Evolutionary conservation across 2,888 invertebrate genomes (phyloP), one percentile per base, ranked within the genome.

Genomic region (Gymnocheta viridis): DNA sequence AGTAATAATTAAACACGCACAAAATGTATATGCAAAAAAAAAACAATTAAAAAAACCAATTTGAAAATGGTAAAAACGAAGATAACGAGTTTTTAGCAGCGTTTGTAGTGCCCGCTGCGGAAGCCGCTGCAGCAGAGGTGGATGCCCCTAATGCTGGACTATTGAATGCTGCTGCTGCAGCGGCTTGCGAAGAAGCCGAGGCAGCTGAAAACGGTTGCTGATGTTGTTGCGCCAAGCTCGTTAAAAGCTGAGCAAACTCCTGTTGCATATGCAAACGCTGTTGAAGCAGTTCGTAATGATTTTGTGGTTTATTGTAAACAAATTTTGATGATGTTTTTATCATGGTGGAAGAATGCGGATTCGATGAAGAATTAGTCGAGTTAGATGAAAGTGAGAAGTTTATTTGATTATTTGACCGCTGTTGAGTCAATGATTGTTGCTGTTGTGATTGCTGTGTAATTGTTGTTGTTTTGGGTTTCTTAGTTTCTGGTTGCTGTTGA

Each of bases 301-400:
- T 90, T 76, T 90, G 90, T 22, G 90, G 90, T 83, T 90, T 90
- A 62, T 90, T 90, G 82, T 90, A 90, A 27, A 90, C 89, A 80
- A 90, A 90, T 82, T 90, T 90, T 24, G 89, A 89, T 2, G 90
- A 88, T 47, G 90, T 90, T 82, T 89, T 90, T 32, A 90, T 85
- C 62, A 90, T 70, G 17, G 85, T 78, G 54, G 73, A 64, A 54
- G 70, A 49, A 67, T 82, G 64, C 17, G 64, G 24, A 69, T 82
- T 58, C 56, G 70, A 60, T 35, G 74, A 60, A 24, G 72, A 44
- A 69, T 81, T 62, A 60, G 82, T 69, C 0, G 67, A n/a, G 22
- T 44, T 74, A 2, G 83, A 77, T 32, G 82, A 86, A 47, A 85
- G 51, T 38, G 77, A 44, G 17, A 85, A 82, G 22, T 82, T 69